Conservation (phyloP, 2,888 invertebrate genomes). For the Leptinotarsa peninsularis region DNA sequence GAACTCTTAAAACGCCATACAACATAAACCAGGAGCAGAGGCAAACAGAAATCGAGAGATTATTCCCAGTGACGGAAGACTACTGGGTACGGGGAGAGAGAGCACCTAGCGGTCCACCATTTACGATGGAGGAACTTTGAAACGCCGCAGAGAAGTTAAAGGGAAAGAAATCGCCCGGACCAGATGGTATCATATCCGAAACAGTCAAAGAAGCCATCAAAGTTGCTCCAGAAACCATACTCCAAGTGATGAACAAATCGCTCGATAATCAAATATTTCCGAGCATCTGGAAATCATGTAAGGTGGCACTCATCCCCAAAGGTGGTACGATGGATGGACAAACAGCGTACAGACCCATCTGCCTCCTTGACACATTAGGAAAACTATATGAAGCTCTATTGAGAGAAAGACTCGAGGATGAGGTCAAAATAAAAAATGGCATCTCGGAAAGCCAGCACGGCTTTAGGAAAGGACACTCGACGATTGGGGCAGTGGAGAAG, state of each 20-base stretch:
- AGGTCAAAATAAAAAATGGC: background rate
- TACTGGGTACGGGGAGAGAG: background rate
- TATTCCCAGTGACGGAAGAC: background rate
- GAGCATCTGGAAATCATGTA: background rate
- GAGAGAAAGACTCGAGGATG: background rate
- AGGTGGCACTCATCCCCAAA: conserved; percentile 1
- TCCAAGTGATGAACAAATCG: background rate
- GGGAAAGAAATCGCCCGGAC: conserved; percentile 25
- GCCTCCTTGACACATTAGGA: background rate
- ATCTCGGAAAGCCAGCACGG: conserved; percentile 4
- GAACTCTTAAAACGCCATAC: background rate
- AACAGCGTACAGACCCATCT: conserved; percentile 9
- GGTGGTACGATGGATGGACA: background rate
- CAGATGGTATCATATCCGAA: conserved; percentile 17
- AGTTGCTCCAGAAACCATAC: background rate
- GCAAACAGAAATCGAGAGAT: background rate
- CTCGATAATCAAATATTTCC: conserved; percentile 1
- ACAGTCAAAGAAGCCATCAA: conserved; percentile 2
- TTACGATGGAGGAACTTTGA: background rate
- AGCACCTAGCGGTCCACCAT: background rate
- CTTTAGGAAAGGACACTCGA: conserved; percentile 4
- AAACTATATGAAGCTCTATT: conserved; percentile 10
- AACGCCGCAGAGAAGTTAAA: conserved; percentile 4
- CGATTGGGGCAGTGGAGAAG: conserved; percentile 12
- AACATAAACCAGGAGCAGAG: background rate